phyloP scores from a whole-genome alignment of 1,140 invertebrate genomes.

The Drosophila kohkoa region DNA sequence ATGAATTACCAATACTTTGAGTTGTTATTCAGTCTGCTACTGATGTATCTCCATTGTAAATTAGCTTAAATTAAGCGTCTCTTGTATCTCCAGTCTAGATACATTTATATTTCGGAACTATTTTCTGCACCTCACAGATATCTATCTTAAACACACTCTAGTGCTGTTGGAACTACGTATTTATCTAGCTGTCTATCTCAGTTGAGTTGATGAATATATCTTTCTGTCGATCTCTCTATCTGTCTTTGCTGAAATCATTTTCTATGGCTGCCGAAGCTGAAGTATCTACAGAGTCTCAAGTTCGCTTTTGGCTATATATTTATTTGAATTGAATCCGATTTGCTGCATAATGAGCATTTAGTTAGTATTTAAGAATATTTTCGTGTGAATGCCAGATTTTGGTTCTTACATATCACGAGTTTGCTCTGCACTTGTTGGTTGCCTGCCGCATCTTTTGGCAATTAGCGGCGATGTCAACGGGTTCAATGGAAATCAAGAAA shows the following conservation, averaged over 20 bases:
- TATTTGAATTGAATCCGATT: not conserved
- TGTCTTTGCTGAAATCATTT: conserved; percentile 12
- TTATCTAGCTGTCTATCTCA: not conserved
- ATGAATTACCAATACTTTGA: too few species aligned
- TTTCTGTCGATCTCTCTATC: not conserved
- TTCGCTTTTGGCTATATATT: not conserved
- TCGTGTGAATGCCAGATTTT: conserved; percentile 49
- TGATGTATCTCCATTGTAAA: too few species aligned
- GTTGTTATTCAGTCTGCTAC: too few species aligned
- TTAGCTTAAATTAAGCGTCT: too few species aligned
- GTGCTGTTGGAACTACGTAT: not conserved
- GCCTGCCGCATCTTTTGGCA: conserved; percentile 55
- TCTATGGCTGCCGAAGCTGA: not conserved
- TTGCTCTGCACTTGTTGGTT: conserved; percentile 59
- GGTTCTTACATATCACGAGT: conserved; percentile 71
- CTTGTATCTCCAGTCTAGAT: too few species aligned
- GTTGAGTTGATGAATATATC: not conserved
- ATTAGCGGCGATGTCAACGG: conserved; percentile 78
- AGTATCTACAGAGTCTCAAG: not conserved
- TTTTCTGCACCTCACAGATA: not conserved
- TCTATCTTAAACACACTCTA: not conserved
- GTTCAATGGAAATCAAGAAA: conserved; percentile 66
- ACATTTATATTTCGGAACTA: not conserved
- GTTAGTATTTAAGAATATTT: conserved; percentile 13
- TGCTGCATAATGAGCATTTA: not conserved